Conservation (phyloP, 2,888 invertebrate species). For the Helicoverpa assulta region DNA sequence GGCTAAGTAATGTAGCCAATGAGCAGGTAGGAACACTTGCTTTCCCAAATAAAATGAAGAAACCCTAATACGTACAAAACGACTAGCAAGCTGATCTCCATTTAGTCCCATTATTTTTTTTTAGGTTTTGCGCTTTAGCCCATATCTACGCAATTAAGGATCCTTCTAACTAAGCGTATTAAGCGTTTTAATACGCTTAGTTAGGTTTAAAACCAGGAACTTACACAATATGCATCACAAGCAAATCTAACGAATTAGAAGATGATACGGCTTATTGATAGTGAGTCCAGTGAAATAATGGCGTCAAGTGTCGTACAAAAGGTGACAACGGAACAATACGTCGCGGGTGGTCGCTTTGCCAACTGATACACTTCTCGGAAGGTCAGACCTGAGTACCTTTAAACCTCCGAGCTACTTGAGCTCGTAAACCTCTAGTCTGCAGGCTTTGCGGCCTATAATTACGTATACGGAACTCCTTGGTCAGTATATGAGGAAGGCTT, state of each 20-base stretch:
- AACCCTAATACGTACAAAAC: too few species aligned
- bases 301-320: constrained; percentile 74
- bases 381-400: constrained; percentile 70
- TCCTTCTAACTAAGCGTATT: background rate
- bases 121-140: background rate
- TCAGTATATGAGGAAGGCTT: constrained; percentile 37
- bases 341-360: constrained; percentile 82
- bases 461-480: constrained; percentile 54
- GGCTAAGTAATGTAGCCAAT: too few species aligned
- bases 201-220: constrained; percentile 22
- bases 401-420: constrained; percentile 67
- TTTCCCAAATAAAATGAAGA: too few species aligned
- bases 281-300: constrained; percentile 70
- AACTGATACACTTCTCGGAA: constrained; percentile 83
- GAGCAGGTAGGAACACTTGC: too few species aligned
- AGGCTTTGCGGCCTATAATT: constrained; percentile 54
- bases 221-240: constrained; percentile 45
- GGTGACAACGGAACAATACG: constrained; percentile 80
- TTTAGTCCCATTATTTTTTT: background rate
- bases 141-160: constrained; percentile 4
- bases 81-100: too few species aligned
- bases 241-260: constrained; percentile 64
- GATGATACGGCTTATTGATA: constrained; percentile 68
- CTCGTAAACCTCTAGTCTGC: constrained; percentile 77
- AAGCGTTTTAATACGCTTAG: background rate